Evolutionary conservation across 2,888 invertebrate species (phyloP).

Genomic region (Drosophila atripex): DNA sequence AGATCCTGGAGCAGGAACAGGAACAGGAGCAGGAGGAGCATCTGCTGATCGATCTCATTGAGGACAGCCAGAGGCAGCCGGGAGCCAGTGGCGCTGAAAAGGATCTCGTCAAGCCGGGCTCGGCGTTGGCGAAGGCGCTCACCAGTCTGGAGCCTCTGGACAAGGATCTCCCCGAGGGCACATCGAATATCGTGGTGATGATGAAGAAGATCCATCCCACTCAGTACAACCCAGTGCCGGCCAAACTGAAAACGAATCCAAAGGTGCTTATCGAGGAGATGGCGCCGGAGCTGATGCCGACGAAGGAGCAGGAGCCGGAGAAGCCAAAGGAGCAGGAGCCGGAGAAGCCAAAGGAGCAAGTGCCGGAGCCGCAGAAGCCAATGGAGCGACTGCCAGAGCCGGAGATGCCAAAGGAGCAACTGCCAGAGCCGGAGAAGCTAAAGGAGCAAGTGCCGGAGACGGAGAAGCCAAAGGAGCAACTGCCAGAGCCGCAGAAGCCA

Average conservation of each 20-base stretch:
- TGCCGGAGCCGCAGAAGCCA: background rate
- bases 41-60: slow-evolving; percentile 35
- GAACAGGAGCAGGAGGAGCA: slow-evolving; percentile 13
- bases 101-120: background rate
- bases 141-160: background rate
- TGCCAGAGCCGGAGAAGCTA: background rate
- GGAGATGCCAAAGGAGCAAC: background rate
- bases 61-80: slow-evolving; percentile 18
- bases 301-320: background rate
- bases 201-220: slow-evolving; percentile 3
- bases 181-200: slow-evolving; percentile 6
- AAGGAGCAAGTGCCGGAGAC: background rate
- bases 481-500: background rate
- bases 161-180: background rate
- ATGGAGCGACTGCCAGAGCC: background rate
- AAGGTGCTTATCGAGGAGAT: background rate
- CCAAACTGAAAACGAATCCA: background rate
- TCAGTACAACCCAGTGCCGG: background rate
- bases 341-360: background rate
- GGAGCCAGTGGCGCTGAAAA: background rate
- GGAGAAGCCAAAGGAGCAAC: background rate
- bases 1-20: slow-evolving; percentile 2
- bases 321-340: background rate
- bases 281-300: too few relatives aligned
- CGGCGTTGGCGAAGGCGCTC: background rate